Percentiles rank a stretch among this genome's conserved stretches.
phyloP scores from a whole-genome alignment of 2,797 vertebrate genomes.

The Muraenolepis orangiensis region DNA sequence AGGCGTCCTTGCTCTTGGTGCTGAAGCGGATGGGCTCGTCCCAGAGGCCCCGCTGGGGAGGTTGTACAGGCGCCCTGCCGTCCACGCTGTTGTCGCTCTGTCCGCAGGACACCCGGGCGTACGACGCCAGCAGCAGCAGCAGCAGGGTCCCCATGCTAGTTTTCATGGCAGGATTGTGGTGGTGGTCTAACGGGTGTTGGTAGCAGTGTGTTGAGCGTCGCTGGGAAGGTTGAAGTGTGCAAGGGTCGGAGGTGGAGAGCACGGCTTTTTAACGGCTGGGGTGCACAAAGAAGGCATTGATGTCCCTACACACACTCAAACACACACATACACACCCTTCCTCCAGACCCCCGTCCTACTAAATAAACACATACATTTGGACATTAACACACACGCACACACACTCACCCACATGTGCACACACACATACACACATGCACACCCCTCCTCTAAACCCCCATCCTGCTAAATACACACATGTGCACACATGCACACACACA shows the following conservation, averaged over 20 bases:
- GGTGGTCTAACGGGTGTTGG: constrained; percentile 2
- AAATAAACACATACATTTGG: neutral
- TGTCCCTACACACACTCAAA: constrained; percentile 24
- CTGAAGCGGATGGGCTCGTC: constrained; percentile 79
- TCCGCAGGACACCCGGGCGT: constrained; percentile 55
- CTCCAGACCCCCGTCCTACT: constrained; percentile 5
- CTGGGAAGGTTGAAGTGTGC: constrained; percentile 34
- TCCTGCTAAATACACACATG: too few species aligned
- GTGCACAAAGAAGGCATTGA: constrained; percentile 74
- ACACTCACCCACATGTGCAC: constrained; percentile 11
- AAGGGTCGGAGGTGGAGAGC: constrained; percentile 22
- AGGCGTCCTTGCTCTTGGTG: constrained; percentile 78
- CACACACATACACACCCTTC: constrained; percentile 31
- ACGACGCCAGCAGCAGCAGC: constrained; percentile 56
- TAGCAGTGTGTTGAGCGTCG: constrained; percentile 13
- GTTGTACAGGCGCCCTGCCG: constrained; percentile 32
- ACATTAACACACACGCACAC: neutral
- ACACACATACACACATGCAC: constrained; percentile 8
- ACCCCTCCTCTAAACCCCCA: too few species aligned
- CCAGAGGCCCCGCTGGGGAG: constrained; percentile 50
- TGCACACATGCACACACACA: constrained; percentile 9
- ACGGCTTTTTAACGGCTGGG: constrained; percentile 63
- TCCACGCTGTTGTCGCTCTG: constrained; percentile 66
- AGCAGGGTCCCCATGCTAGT: constrained; percentile 37
- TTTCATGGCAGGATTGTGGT: constrained; percentile 60